phyloP scores from a whole-genome alignment of 1,140 invertebrate species.

The Littorina saxatilis region DNA sequence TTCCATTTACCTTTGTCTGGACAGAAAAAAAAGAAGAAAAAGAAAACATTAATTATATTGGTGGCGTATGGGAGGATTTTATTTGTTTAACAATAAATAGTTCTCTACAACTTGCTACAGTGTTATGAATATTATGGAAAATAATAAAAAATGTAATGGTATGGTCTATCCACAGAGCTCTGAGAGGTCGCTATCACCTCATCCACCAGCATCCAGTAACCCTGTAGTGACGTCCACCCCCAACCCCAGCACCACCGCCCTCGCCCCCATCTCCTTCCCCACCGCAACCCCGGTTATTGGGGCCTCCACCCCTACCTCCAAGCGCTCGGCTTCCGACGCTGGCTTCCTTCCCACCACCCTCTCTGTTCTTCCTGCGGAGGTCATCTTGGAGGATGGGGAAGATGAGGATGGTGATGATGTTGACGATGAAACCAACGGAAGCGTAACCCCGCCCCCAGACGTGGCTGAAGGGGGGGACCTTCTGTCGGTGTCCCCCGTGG shows the following conservation, averaged over 20 bases:
- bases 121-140: too few species aligned
- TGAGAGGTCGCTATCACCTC: too few species aligned
- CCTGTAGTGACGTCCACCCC: not conserved
- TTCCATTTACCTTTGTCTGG: too few species aligned
- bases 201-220: too few species aligned
- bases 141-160: too few species aligned
- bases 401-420: slow-evolving; percentile 59
- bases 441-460: not conserved
- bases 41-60: too few species aligned
- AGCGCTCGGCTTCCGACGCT: not conserved
- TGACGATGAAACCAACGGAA: not conserved
- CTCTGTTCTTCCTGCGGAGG: slow-evolving; percentile 39
- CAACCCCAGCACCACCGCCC: not conserved
- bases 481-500: slow-evolving; percentile 25
- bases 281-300: too few species aligned
- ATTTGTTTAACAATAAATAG: too few species aligned
- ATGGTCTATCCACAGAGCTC: too few species aligned
- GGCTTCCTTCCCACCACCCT: slow-evolving; percentile 43
- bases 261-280: not conserved
- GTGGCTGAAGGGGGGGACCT: not conserved
- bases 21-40: too few species aligned
- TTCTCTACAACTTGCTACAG: too few species aligned
- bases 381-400: slow-evolving; percentile 51
- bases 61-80: too few species aligned
- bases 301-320: not conserved